Base-by-base conservation (phyloP, 2,797 vertebrate genomes). In the Sebastes diploproa region DNA sequence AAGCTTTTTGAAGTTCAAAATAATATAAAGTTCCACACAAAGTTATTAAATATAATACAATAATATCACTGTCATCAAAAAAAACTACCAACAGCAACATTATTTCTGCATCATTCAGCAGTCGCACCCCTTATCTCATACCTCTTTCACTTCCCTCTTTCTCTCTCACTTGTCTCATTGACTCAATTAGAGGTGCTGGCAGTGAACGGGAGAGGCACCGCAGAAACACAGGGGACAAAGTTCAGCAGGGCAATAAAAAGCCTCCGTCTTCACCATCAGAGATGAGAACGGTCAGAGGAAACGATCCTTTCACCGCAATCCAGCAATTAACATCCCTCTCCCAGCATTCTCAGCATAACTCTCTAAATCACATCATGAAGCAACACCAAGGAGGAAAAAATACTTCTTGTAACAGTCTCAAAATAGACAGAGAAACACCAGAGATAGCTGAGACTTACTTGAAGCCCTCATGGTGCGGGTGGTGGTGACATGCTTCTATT, bases 291-390 rank as follows among this genome's bases (percentile, higher is more conserved):
- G 62, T 78, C 80, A 75, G 78, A 90, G 86, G 87, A 91, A 93
- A 88, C 16, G 32, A 86, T 81, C 76, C 77, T 69, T 78, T 88
- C 86, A 75, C 90, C 85, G 32, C 90, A 92, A 80, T 93, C 87
- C 75, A 52, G 86, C 89, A 92, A 93, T 94, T 93, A 54, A 93
- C 78, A 82, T 90, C 85, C 78, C 75, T 87, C 81, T 86, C 69
- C 75, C 79, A 65, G 72, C 93, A 89, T 94, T 93, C 88, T 73
- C 82, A 1, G 84, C 91, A 92, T 93, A 89, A 62, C 90, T 91
- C 69, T 89, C 77, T 82, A 84, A 90, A 86, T 90, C 85, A 87
- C 84, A 89, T n/a, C 56, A 70, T 34, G 74, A 80, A 77, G 84
- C 82, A 75, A 77, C 60, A 5, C 30, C 3, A 63, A 81, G 69